Evolutionary conservation across 2,113 vertebrate genomes (phyloP).

Genomic region (Pristiophorus japonicus): DNA sequence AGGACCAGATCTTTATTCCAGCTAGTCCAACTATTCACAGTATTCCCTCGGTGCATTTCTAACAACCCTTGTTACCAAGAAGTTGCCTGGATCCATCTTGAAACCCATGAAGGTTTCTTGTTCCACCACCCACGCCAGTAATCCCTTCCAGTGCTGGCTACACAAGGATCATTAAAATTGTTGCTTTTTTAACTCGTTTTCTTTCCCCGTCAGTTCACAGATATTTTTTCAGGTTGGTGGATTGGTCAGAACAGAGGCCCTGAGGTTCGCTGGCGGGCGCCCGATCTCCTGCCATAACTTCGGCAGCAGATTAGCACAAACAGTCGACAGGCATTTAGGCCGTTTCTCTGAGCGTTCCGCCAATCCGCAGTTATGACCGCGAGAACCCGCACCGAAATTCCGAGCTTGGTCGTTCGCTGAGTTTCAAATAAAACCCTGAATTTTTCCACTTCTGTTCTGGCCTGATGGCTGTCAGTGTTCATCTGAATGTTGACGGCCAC

Average conservation of each 20-base stretch:
- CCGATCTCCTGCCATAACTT: not conserved
- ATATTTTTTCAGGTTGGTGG: not conserved
- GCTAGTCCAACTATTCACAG: not conserved
- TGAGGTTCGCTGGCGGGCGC: not conserved
- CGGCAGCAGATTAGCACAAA: not conserved
- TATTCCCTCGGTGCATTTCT: not conserved
- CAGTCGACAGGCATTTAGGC: too few species aligned
- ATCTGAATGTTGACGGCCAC: not conserved
- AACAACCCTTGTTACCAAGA: not conserved
- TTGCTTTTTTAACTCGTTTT: not conserved
- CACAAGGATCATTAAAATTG: not conserved
- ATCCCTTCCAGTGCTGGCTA: not conserved
- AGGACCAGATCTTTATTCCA: not conserved
- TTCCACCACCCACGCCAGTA: not conserved
- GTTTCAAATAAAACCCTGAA: too few species aligned
- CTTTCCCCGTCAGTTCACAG: not conserved
- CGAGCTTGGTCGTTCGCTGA: too few species aligned
- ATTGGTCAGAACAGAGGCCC: not conserved
- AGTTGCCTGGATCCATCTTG: not conserved
- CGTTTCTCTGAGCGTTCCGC: too few species aligned
- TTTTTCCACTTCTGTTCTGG: too few species aligned
- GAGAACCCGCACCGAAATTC: too few species aligned
- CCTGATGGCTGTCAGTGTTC: too few species aligned
- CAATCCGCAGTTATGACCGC: too few species aligned
- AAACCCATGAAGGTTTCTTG: not conserved